These are phyloP conservation scores for Cyanoramphus novaezelandiae DNA, from an alignment of 2,113 vertebrate species.

Conservation along the genomic window DNA sequence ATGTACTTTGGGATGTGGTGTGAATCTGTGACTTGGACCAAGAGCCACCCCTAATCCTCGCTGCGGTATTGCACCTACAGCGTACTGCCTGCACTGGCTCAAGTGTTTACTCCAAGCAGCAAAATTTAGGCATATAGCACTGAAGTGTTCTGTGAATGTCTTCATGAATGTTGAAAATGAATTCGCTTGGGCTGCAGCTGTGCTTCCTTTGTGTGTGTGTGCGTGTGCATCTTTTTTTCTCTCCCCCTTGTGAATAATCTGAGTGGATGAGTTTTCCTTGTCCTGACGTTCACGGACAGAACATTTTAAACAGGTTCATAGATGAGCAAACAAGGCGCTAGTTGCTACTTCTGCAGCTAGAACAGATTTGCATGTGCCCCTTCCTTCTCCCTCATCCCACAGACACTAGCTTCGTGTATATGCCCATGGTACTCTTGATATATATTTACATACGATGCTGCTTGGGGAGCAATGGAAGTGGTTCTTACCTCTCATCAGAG, in stretches of 20 bases:
- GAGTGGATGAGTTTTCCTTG: constrained; percentile 61
- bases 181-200: constrained; percentile 71
- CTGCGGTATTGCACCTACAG: not conserved
- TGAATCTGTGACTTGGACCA: not conserved
- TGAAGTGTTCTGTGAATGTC: constrained; percentile 62
- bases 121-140: constrained; percentile 42
- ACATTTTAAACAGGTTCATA: constrained; percentile 35
- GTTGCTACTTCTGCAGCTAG: constrained; percentile 27
- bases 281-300: constrained; percentile 28
- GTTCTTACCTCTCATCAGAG: not conserved
- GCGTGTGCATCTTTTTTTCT: constrained; percentile 23
- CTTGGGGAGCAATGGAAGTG: not conserved
- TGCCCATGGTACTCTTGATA: not conserved
- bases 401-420: not conserved
- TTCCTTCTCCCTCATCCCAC: not conserved
- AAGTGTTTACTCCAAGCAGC: constrained; percentile 57
- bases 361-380: not conserved
- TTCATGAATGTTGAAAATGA: constrained; percentile 71
- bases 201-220: constrained; percentile 61
- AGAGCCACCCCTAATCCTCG: not conserved
- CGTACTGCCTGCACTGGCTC: constrained; percentile 11
- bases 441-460: not conserved
- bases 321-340: constrained; percentile 13
- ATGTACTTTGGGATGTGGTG: not conserved
- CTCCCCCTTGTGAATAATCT: constrained; percentile 51